Evolutionary conservation across 2,797 vertebrate species (phyloP), one percentile per base, ranked within the genome.

Genomic region (Halcyon badia): DNA sequence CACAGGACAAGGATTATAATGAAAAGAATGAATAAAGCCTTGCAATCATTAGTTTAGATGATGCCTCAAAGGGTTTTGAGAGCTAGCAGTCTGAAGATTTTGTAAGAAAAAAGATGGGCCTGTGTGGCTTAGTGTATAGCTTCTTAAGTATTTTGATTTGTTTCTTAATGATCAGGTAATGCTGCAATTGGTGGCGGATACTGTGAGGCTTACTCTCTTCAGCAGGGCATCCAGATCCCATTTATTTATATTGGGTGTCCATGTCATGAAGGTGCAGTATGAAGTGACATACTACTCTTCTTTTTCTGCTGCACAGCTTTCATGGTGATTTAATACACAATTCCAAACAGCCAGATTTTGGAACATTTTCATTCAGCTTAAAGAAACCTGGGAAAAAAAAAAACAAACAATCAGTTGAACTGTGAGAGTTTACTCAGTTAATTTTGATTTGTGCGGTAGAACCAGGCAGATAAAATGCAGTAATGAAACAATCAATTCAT

Each of bases 401-500:
- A 37, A 49, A 51, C 17, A 22, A 52, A 31, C 5, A 19, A 31
- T n/a, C 1, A 4, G 30, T 57, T 46, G 49, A 65, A 60, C n/a
- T 28, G 6, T 42, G 28, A 61, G 65, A 90, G 10, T 31, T 26
- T 19, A 1, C 62, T 87, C 51, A 57, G 44, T 72, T 90, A 35
- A 57, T 48, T 92, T 94, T 96, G 92, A 85, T 90, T 95, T 97
- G 57, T 83, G 30, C 5, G 1, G 11, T 76, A 48, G 93, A 89
- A 95, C 66, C 22, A 66, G 73, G 44, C 70, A 89, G 76, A 73
- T 90, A 75, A 93, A 92, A 35, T 76, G 58, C 15, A 25, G 44
- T 83, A 62, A 87, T 73, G 44, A 73, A 42, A 8, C 52, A 68
- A 33, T 82, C 73, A 73, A 57, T 84, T 91, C 33, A 68, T 78